Evolutionary conservation across 2,797 vertebrate species (phyloP), one percentile per base, ranked within the genome.

Genomic region (Sebastes goodei): DNA sequence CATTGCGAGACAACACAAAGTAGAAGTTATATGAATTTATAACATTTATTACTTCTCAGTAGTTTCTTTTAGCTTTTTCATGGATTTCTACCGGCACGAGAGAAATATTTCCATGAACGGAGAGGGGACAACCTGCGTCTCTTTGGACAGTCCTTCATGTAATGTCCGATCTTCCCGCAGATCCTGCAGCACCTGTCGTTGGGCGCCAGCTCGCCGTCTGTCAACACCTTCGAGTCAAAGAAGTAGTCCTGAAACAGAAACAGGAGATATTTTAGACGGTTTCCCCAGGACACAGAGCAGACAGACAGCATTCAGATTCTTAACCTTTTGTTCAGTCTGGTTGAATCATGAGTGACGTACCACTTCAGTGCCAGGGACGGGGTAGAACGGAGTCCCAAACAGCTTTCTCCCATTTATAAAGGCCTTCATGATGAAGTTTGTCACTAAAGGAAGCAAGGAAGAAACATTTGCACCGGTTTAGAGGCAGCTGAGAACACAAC

Each of bases 401-500:
- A 99, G 86, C 91, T 98, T 99, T 85, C 99, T 97, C 76, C 99
- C 99, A 10, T 99, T 99, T 78, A 99, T 99, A 90, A 99, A 99
- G 10, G 99, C 98, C 92, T 99, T 99, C 98, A 99, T 99, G 93
- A 99, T 99, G 94, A 99, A 99, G 95, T 99, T 99, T 15, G 98
- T 99, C 99, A 99, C 98, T 99, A 81, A 57, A 78, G 35, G 73
- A 85, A 49, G 27, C 57, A 46, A 56, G 20, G 25, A 3, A 7
- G 20, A 7, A 35, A 20, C 68, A 29, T 52, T 33, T 66, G 23
- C 15, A 65, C 4, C 10, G 2, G 5, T 42, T 65, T n/a, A 67
- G 8, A 60, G 53, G 52, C 2, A 2, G 42, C 14, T n/a, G 12
- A 55, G 32, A 29, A 30, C 55, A 20, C 14, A 75, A 57, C 33